phyloP scores from a whole-genome alignment of 2,888 invertebrate species.

The Caenorhabditis afra region DNA sequence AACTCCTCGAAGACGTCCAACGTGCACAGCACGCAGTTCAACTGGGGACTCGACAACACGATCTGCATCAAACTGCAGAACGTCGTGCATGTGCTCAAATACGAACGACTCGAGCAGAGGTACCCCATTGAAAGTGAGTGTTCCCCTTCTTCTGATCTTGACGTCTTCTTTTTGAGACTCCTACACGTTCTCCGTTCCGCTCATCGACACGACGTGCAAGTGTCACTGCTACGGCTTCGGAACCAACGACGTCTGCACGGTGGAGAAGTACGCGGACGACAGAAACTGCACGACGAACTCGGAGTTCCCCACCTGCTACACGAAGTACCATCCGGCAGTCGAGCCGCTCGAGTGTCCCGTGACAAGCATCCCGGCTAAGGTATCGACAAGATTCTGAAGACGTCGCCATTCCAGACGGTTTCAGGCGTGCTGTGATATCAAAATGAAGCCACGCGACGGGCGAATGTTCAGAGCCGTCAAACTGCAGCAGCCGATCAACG shows the following conservation, averaged over 20 bases:
- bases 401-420: not conserved
- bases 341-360: slow-evolving; percentile 54
- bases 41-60: slow-evolving; percentile 57
- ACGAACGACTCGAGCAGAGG: slow-evolving; percentile 57
- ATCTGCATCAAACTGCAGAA: slow-evolving; percentile 58
- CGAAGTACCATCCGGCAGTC: slow-evolving; percentile 55
- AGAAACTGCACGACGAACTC: slow-evolving; percentile 48
- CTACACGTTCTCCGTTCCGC: slow-evolving; percentile 54
- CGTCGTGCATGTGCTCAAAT: slow-evolving; percentile 54
- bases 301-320: slow-evolving; percentile 57
- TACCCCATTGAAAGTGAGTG: slow-evolving; percentile 55
- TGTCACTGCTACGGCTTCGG: slow-evolving; percentile 56
- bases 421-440: slow-evolving; percentile 56
- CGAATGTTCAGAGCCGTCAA: slow-evolving; percentile 54
- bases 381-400: not conserved
- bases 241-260: slow-evolving; percentile 51
- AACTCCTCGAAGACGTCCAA: slow-evolving; percentile 42
- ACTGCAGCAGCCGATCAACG: slow-evolving; percentile 51
- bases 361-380: slow-evolving; percentile 54
- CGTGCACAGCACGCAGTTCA: slow-evolving; percentile 54
- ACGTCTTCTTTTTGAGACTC: slow-evolving; percentile 26
- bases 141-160: not conserved
- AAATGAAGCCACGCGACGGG: slow-evolving; percentile 46
- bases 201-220: slow-evolving; percentile 61
- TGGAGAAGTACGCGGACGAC: slow-evolving; percentile 58